These are phyloP conservation scores for Saccostrea echinata DNA, from an alignment of 1,140 invertebrate species.

Conservation along the genomic window DNA sequence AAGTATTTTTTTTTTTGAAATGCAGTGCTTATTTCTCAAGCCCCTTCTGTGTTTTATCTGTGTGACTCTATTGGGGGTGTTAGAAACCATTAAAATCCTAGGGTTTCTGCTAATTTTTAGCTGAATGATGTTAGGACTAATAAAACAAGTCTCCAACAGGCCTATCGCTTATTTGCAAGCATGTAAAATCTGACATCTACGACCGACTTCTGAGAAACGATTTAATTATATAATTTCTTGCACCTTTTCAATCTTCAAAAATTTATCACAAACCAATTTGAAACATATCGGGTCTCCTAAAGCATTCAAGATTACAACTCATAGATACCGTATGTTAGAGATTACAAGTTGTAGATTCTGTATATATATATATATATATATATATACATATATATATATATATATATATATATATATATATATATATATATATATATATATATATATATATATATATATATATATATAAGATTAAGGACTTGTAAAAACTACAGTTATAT, in stretches of 20 bases:
- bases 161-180: not conserved
- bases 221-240: not conserved
- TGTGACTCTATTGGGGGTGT: not conserved
- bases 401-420: too few relatives aligned
- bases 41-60: not conserved
- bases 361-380: too few relatives aligned
- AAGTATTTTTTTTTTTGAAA: too few relatives aligned
- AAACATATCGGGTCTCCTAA: not conserved
- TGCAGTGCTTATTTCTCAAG: too few relatives aligned
- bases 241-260: not conserved
- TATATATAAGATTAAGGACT: too few relatives aligned
- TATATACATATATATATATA: too few relatives aligned
- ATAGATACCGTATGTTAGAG: not conserved
- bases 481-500: too few relatives aligned
- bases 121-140: not conserved
- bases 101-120: not conserved
- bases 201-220: not conserved
- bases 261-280: not conserved
- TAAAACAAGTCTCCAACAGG: not conserved
- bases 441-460: too few relatives aligned
- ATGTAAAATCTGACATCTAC: slow-evolving; percentile 20
- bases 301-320: not conserved
- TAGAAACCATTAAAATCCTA: not conserved
- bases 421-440: too few relatives aligned
- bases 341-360: not conserved